phyloP scores from a whole-genome alignment of 2,888 invertebrate genomes.

The Autographa gamma region DNA sequence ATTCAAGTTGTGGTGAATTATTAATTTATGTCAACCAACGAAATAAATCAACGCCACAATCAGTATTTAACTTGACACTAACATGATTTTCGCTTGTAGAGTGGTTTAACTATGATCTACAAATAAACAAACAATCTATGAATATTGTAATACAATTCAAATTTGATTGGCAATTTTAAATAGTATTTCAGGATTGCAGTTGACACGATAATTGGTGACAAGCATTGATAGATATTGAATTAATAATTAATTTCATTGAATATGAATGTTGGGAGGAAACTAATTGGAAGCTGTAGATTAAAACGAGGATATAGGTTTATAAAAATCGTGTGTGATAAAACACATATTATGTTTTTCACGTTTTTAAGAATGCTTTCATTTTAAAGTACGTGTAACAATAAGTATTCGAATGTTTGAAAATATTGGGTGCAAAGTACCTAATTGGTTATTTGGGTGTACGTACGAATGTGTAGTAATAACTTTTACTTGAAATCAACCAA shows the following conservation, averaged over 20 bases:
- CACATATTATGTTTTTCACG: too few species aligned
- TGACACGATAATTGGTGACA: slow-evolving; percentile 64
- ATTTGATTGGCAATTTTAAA: slow-evolving; percentile 57
- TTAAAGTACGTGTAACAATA: too few species aligned
- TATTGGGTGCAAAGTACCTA: too few species aligned
- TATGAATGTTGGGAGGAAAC: slow-evolving; percentile 34
- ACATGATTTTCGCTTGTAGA: slow-evolving; percentile 51
- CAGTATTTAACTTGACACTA: slow-evolving; percentile 52
- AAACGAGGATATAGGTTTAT: slow-evolving; percentile 5
- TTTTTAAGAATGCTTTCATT: too few species aligned
- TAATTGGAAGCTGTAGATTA: slow-evolving; percentile 23
- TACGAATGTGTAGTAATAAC: too few species aligned
- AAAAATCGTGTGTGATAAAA: neutral
- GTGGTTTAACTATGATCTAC: slow-evolving; percentile 27
- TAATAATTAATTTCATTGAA: slow-evolving; percentile 48
- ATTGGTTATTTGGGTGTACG: too few species aligned
- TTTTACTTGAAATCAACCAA: too few species aligned
- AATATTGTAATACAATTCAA: slow-evolving; percentile 50
- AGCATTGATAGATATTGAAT: slow-evolving; percentile 61
- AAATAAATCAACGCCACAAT: slow-evolving; percentile 50
- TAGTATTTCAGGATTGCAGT: slow-evolving; percentile 57
- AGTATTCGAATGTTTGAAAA: too few species aligned
- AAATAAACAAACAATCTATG: slow-evolving; percentile 33
- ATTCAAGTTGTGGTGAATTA: slow-evolving; percentile 9
- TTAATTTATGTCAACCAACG: slow-evolving; percentile 18